Percentiles rank a stretch among this genome's conserved stretches.
Evolutionary conservation across 1,140 invertebrate species (phyloP).

Genomic region (Trichonephila inaurata): DNA sequence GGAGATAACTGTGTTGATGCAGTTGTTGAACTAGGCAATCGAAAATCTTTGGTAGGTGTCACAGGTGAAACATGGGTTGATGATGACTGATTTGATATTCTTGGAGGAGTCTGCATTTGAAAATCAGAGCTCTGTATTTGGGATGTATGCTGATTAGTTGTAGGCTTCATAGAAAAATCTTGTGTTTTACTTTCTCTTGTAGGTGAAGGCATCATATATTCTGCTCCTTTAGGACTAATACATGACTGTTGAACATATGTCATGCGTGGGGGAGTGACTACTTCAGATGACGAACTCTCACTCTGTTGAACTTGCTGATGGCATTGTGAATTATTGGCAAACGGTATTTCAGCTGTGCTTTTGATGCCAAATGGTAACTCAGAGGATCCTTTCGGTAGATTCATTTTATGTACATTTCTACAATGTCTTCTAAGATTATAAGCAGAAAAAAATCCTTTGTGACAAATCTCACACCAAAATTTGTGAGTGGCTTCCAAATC

Average conservation of each 20-base stretch:
- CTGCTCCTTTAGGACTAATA: slow-evolving; percentile 67
- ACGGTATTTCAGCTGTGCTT: slow-evolving; percentile 42
- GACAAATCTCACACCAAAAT: slow-evolving; percentile 75
- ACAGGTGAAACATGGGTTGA: slow-evolving; percentile 64
- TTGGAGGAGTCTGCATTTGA: slow-evolving; percentile 64
- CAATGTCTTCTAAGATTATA: slow-evolving; percentile 75
- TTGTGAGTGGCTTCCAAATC: slow-evolving; percentile 55
- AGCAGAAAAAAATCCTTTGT: slow-evolving; percentile 74
- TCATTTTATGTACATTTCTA: slow-evolving; percentile 75
- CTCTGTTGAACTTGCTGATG: slow-evolving; percentile 40
- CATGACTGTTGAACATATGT: slow-evolving; percentile 50
- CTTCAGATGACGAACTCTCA: slow-evolving; percentile 40
- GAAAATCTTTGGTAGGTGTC: slow-evolving; percentile 49
- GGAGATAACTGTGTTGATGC: slow-evolving; percentile 51
- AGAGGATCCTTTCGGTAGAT: slow-evolving; percentile 60
- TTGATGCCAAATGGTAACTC: slow-evolving; percentile 65
- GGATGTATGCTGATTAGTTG: slow-evolving; percentile 64
- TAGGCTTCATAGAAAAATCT: slow-evolving; percentile 56
- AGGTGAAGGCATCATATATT: slow-evolving; percentile 64
- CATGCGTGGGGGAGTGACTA: slow-evolving; percentile 33
- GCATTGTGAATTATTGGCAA: slow-evolving; percentile 25
- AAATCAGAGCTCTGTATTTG: slow-evolving; percentile 59
- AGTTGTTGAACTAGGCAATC: slow-evolving; percentile 24
- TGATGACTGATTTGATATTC: slow-evolving; percentile 40
- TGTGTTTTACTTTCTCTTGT: slow-evolving; percentile 62